Conservation (phyloP, 2,113 vertebrate genomes). For the Phainopepla nitens region DNA sequence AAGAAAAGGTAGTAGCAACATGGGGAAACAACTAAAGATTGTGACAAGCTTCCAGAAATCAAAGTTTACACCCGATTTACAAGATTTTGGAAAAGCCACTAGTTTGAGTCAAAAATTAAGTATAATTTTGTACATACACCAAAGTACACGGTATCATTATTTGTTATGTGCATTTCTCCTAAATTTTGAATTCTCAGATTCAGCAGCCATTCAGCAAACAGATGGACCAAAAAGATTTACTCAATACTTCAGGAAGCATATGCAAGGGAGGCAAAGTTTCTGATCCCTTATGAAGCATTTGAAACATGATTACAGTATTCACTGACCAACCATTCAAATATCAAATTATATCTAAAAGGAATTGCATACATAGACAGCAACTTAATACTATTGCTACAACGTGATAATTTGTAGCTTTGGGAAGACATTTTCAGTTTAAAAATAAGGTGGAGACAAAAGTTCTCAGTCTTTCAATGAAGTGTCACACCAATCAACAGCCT, state of each 20-base stretch:
- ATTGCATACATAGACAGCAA: not conserved
- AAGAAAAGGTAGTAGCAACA: not conserved
- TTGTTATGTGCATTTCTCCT: not conserved
- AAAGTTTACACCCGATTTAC: not conserved
- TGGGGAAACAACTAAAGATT: not conserved
- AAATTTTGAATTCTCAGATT: not conserved
- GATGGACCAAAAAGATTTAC: not conserved
- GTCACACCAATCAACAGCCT: not conserved
- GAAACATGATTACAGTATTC: not conserved
- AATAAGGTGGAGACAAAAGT: not conserved
- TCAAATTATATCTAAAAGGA: not conserved
- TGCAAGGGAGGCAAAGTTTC: not conserved
- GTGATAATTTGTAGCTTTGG: not conserved
- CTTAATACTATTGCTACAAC: not conserved
- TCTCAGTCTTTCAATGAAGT: not conserved
- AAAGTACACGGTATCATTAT: accelerated
- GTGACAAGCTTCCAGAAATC: not conserved
- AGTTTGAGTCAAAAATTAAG: not conserved
- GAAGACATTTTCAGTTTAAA: not conserved
- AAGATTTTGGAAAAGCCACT: not conserved
- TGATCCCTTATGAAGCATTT: not conserved
- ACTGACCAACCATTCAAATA: not conserved
- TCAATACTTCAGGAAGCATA: not conserved
- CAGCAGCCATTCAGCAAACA: not conserved
- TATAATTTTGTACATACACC: not conserved